A percentile compares a stretch with the other conserved stretches of the same genome.
These are phyloP conservation scores for Anolis sagrei DNA, from an alignment of 2,113 vertebrate species.

Conservation along the genomic window DNA sequence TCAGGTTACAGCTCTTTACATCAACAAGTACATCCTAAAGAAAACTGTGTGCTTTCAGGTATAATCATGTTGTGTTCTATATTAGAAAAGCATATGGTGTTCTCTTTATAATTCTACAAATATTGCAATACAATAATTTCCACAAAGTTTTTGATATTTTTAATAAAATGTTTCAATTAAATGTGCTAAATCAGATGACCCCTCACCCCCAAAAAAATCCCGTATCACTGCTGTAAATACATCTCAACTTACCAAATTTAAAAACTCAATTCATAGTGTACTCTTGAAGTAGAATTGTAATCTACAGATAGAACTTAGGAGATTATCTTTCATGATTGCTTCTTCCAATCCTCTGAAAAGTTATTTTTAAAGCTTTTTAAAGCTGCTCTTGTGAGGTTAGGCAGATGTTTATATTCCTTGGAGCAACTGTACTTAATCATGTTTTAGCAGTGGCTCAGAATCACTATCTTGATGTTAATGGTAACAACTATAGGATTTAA, in stretches of 20 bases:
- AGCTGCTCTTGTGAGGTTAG: conserved; percentile 18
- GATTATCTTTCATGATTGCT: conserved; percentile 23
- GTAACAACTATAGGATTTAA: background rate
- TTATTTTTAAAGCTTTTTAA: conserved; percentile 27
- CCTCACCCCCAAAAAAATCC: no score
- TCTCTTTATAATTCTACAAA: background rate
- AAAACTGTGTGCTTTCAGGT: background rate
- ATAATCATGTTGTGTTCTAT: background rate
- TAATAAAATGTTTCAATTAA: background rate
- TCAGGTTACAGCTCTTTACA: background rate
- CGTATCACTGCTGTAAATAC: background rate
- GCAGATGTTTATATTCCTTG: conserved; percentile 14
- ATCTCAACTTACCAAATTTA: background rate
- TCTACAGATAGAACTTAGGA: background rate
- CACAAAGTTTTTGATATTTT: background rate
- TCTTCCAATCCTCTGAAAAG: conserved; percentile 15
- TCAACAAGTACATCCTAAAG: background rate
- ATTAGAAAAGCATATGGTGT: background rate
- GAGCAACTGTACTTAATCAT: conserved; percentile 1
- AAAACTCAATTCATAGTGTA: background rate
- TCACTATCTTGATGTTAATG: background rate
- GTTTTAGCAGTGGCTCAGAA: background rate
- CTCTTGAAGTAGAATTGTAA: background rate
- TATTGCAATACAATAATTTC: background rate
- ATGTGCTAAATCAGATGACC: background rate